Evolutionary conservation across 2,797 vertebrate genomes (phyloP).

Genomic region (Nyctibius grandis): DNA sequence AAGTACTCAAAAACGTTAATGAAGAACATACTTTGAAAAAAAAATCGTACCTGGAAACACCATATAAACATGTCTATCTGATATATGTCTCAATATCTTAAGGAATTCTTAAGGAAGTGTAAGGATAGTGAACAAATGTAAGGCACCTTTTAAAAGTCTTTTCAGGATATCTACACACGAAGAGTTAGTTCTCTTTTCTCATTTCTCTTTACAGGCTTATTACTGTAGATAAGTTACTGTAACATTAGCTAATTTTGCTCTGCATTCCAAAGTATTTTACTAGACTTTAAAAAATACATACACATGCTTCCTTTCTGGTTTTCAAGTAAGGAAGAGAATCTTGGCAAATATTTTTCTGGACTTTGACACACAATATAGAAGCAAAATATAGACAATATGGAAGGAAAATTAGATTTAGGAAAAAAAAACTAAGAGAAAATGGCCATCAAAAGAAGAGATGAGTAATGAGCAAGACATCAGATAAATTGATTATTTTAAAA

Average conservation of each 20-base stretch:
- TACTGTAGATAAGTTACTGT: background rate
- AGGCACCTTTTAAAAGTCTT: background rate
- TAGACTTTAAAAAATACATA: background rate
- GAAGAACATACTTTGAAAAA: slow-evolving; percentile 24
- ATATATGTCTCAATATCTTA: slow-evolving; percentile 1
- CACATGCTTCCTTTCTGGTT: background rate
- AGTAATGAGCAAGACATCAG: background rate
- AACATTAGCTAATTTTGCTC: background rate
- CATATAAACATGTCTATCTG: slow-evolving; percentile 50
- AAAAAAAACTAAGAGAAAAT: background rate
- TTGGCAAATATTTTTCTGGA: background rate
- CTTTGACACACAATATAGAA: background rate
- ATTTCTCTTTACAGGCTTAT: background rate
- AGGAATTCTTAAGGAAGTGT: slow-evolving; percentile 20
- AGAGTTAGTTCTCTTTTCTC: background rate
- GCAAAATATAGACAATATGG: background rate
- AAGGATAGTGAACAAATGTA: slow-evolving; percentile 3
- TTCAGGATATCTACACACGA: background rate
- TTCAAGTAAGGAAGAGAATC: background rate
- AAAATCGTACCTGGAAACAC: slow-evolving; percentile 17
- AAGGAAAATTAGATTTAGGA: background rate
- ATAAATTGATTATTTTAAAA: background rate
- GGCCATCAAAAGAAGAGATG: background rate
- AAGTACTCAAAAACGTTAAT: background rate
- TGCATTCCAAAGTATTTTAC: background rate